phyloP scores from a whole-genome alignment of 2,888 invertebrate genomes.

The Cheilosia variabilis region DNA sequence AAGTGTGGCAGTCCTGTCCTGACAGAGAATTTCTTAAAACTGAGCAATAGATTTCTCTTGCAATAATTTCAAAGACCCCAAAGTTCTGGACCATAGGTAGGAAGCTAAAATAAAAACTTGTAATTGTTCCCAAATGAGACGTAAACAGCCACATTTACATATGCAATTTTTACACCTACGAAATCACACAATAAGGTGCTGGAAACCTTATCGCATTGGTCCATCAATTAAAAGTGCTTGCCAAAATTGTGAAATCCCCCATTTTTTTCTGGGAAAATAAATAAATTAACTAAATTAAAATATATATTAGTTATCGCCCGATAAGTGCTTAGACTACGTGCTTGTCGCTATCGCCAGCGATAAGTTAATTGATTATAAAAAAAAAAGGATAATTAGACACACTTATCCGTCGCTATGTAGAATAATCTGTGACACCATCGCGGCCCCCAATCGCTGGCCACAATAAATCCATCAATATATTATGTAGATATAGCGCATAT shows the following conservation, averaged over 20 bases:
- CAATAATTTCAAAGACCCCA: too few relatives aligned
- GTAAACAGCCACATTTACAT: too few relatives aligned
- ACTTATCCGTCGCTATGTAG: slow-evolving; percentile 45
- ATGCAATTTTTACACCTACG: too few relatives aligned
- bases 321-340: slow-evolving; percentile 6
- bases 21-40: too few relatives aligned
- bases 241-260: slow-evolving; percentile 5
- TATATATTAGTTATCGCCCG: not conserved
- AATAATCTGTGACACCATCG: slow-evolving; percentile 41
- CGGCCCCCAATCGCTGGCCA: slow-evolving; percentile 52
- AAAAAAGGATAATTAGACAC: slow-evolving; percentile 2
- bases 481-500: not conserved
- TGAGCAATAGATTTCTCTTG: too few relatives aligned
- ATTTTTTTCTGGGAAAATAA: not conserved
- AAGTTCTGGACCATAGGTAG: too few relatives aligned
- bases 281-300: slow-evolving; percentile 9
- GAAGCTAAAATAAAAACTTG: too few relatives aligned
- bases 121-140: too few relatives aligned
- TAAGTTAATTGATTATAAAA: slow-evolving; percentile 57
- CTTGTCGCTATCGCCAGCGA: slow-evolving; percentile 12
- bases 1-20: too few relatives aligned
- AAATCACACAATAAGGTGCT: not conserved
- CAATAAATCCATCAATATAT: slow-evolving; percentile 60
- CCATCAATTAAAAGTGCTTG: slow-evolving; percentile 5
- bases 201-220: slow-evolving; percentile 13